Evolutionary conservation across 2,888 invertebrate species (phyloP), one percentile per base, ranked within the genome.

Genomic region (Sminthurinus aureus): DNA sequence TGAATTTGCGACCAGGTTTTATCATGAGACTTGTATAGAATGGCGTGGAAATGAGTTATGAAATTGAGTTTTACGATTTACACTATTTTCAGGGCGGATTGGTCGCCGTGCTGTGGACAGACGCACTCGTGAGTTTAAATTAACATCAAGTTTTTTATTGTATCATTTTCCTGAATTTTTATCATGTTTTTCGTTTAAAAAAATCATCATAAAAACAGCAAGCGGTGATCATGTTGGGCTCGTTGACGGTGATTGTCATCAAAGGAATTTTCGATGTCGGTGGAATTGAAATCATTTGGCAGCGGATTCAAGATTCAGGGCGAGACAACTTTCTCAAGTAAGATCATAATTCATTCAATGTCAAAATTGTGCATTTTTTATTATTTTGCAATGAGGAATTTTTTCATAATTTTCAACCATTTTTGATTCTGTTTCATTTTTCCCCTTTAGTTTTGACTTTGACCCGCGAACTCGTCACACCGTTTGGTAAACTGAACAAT

Each of bases 11-110:
- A 13, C 58, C 15, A 12, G 58, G 11, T 58, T 58, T 11, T 58
- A 58, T 58, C 58, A 58, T 58, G 15, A 8, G 18, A 11, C 11
- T 66, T 66, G 15, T 11, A 11, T 66, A 18, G 6, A 8, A 66
- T 15, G 9, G 15, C 6, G 18, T n/a, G n/a, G n/a, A n/a, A n/a
- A n/a, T n/a, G n/a, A n/a, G n/a, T n/a, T n/a, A n/a, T n/a, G n/a
- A n/a, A n/a, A n/a, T n/a, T n/a, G n/a, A n/a, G n/a, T n/a, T 58
- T 58, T 58, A 12, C 58, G 9, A 58, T 12, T 58, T 12, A 71
- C 15, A 64, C 38, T 77, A 38, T 26, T 67, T 91, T 93, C 0
- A 87, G 87, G 87, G 81, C n/a, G 88, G 89, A 20, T 85, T 89
- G 81, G 88, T 88, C 81, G 89, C 89, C 18, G 89, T 89, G 4